These are phyloP conservation scores for Dermatemys mawii DNA, from an alignment of 2,113 vertebrate species.

Conservation along the genomic window DNA sequence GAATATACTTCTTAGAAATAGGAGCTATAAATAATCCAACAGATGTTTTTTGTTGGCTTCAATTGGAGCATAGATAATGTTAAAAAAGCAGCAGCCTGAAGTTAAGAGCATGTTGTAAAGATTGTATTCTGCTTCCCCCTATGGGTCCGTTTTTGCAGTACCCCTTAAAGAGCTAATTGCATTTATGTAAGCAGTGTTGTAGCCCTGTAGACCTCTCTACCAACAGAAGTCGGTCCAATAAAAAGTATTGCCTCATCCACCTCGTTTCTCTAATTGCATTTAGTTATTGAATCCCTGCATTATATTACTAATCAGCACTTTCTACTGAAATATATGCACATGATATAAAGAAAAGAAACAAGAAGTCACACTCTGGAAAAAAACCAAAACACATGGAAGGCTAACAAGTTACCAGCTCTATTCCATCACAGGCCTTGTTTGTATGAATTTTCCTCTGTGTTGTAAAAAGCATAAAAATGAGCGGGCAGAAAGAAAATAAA, in stretches of 20 bases:
- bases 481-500: not conserved
- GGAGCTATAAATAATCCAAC: constrained; percentile 85
- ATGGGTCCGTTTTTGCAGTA: constrained; percentile 43
- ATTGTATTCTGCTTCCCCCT: constrained; percentile 70
- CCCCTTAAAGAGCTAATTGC: not conserved
- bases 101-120: constrained; percentile 26
- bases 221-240: not conserved
- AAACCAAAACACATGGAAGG: not conserved
- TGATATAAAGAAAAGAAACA: not conserved
- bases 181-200: not conserved
- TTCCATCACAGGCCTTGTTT: not conserved
- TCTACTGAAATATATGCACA: not conserved
- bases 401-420: not conserved
- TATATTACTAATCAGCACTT: not conserved
- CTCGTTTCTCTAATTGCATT: not conserved
- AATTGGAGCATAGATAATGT: constrained; percentile 59
- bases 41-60: constrained; percentile 83
- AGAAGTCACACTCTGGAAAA: not conserved
- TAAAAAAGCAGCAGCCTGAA: constrained; percentile 41
- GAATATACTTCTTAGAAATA: constrained; percentile 85
- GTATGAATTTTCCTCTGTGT: not conserved
- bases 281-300: not conserved
- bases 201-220: not conserved
- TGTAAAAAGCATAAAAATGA: not conserved
- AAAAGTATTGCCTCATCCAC: not conserved